Base-by-base conservation (phyloP, 2,888 invertebrate species). In the Carabus problematicus region DNA sequence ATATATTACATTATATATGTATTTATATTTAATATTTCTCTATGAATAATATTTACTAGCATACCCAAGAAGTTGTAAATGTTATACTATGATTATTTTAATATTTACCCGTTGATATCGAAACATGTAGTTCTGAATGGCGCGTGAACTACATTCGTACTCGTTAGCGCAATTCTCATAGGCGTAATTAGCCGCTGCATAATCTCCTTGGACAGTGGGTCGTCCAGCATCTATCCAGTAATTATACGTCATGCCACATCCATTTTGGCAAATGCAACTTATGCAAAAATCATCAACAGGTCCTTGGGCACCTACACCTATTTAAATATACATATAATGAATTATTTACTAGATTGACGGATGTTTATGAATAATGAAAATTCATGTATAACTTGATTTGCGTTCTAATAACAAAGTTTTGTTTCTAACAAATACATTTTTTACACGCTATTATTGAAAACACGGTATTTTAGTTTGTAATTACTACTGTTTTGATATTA, bases 121-220 rank as follows among this genome's bases (percentile, higher is more conserved):
- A 18, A 42, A 66, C 66, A 66, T 66, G n/a, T 66, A 66, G 11
- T 66, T 66, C 18, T 66, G 66, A 2, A 66, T 66, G n/a, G 66
- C 66, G 14, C 19, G 16, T 3, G 66, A 42, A 9, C 45, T 47
- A 47, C 66, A 66, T n/a, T 66, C 66, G 42, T 66, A 66, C 8
- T 43, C 47, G 16, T 66, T 45, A 39, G 16, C 43, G 16, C 66
- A 66, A n/a, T 45, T 58, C 8, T 66, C 52, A 45, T 58, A 66
- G 45, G 66, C 66, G 14, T 9, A 9, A 3, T 45, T 40, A 12
- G 66, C 45, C 0, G 40, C 18, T 1, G 58, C 12, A 11, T 58
- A 11, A 12, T 66, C 66, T 16, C 49, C 47, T 8, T 56, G 45
- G 19, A 66, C 16, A 1, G 47, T 59, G 8, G 66, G 66, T 58